Evolutionary conservation across 2,888 invertebrate species (phyloP), one percentile per base, ranked within the genome.

Genomic region (Parochlus steinenii): DNA sequence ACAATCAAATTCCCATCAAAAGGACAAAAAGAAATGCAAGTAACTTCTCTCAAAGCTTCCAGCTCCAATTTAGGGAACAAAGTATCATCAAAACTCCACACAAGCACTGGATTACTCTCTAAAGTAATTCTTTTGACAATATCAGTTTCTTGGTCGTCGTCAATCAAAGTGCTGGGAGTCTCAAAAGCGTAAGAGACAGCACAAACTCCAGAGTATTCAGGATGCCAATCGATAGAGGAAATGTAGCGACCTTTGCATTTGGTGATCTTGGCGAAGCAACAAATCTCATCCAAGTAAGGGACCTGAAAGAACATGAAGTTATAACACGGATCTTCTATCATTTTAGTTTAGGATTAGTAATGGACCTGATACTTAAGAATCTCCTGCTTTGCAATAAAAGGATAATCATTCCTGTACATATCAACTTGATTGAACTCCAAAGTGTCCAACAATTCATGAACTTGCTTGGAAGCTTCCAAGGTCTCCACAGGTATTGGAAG

Each of bases 81-180:
- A 36, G 68, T 70, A 44, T 82, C 79, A 18, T 64, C 62, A 41
- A 79, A 74, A 43, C 77, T 76, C 81, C 82, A 82, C 43, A 81
- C 63, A 40, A 80, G 58, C 2, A 79, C 72, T 1, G 71, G 69
- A 52, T 77, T 74, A 3, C 67, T 52, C 4, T 69, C 69, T 35
- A 74, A 65, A 0, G 70, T 65, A 2, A 71, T 65, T 45, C 66
- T 57, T 48, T 65, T 61, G 15, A 69, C 63, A 2, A 56, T 54
- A 46, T 69, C 68, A 5, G 52, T 50, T 5, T 56, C 55, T 6
- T 48, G 39, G 2, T 45, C 41, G 10, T 43, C 47, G 18, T 46
- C 51, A 46, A 61, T 65, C 50, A 63, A 59, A 23, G 56, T 57
- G 19, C 62, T 61, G 2, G 46, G 47, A 3, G 66, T 62, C 23